Conservation (phyloP, 2,888 invertebrate species). For the Mycalesis mineus region DNA sequence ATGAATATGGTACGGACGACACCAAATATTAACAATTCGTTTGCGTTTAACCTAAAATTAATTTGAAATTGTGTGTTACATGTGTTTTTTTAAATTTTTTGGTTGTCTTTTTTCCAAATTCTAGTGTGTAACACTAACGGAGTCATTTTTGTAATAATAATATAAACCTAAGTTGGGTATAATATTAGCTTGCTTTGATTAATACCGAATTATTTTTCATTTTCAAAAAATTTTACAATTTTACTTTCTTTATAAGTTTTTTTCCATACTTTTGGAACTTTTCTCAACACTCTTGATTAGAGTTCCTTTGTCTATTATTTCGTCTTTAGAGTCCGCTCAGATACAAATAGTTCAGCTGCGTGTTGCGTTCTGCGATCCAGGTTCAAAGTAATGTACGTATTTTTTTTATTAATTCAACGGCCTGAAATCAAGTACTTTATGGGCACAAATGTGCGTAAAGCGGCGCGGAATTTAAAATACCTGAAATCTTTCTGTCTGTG, state of each 20-base stretch:
- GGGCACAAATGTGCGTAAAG: no score
- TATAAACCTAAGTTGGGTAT: constrained; percentile 13
- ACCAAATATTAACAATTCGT: constrained; percentile 38
- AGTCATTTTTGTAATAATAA: constrained; percentile 24
- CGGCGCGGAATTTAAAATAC: no score
- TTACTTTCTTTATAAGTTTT: not conserved
- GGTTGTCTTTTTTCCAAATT: constrained; percentile 23
- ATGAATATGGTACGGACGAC: constrained; percentile 33
- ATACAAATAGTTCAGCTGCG: no score
- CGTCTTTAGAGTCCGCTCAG: no score
- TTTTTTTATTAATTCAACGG: no score
- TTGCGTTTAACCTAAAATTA: constrained; percentile 27
- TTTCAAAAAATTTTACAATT: not conserved
- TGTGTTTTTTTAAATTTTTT: constrained; percentile 19
- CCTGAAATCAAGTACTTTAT: no score
- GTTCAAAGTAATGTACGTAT: no score
- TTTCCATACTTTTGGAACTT: no score
- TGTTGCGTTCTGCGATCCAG: no score
- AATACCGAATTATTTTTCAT: not conserved
- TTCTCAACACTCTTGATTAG: no score
- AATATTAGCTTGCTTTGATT: constrained; percentile 22
- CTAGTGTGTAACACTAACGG: constrained; percentile 37
- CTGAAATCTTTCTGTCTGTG: no score
- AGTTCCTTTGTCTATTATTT: no score
- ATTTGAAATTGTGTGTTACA: constrained; percentile 32